Evolutionary conservation across 2,113 vertebrate genomes (phyloP).

Genomic region (Maylandia zebra): DNA sequence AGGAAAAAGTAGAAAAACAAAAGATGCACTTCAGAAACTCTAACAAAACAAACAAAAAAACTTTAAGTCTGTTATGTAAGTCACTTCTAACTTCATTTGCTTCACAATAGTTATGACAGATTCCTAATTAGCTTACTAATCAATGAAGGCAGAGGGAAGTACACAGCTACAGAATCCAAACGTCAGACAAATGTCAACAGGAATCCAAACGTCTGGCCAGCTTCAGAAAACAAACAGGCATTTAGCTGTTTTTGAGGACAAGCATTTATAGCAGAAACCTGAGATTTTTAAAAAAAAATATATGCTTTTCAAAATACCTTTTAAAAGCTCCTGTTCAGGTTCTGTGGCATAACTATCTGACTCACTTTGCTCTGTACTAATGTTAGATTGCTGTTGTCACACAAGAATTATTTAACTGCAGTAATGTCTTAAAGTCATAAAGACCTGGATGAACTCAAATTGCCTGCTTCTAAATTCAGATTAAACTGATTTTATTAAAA

Average conservation of each 20-base stretch:
- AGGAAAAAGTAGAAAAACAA: not conserved
- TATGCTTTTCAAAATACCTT: not conserved
- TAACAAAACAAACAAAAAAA: not conserved
- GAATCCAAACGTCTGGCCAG: not conserved
- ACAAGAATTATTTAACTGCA: not conserved
- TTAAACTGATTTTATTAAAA: not conserved
- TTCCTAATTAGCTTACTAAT: not conserved
- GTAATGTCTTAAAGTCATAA: not conserved
- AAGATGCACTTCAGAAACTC: not conserved
- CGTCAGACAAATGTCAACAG: not conserved
- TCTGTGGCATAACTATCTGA: rapidly evolving
- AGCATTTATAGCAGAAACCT: not conserved
- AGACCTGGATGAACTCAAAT: not conserved
- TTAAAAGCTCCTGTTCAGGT: not conserved
- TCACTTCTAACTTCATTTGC: not conserved
- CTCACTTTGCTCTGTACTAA: not conserved
- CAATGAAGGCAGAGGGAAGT: not conserved
- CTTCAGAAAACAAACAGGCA: not conserved
- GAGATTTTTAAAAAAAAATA: rapidly evolving
- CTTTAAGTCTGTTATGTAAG: not conserved
- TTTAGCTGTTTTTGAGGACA: not conserved
- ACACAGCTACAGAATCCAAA: not conserved
- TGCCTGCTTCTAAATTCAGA: not conserved
- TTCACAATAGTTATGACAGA: not conserved
- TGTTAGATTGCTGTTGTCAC: not conserved